Evolutionary conservation across 2,797 vertebrate genomes (phyloP).

Genomic region (Bufotes viridis): DNA sequence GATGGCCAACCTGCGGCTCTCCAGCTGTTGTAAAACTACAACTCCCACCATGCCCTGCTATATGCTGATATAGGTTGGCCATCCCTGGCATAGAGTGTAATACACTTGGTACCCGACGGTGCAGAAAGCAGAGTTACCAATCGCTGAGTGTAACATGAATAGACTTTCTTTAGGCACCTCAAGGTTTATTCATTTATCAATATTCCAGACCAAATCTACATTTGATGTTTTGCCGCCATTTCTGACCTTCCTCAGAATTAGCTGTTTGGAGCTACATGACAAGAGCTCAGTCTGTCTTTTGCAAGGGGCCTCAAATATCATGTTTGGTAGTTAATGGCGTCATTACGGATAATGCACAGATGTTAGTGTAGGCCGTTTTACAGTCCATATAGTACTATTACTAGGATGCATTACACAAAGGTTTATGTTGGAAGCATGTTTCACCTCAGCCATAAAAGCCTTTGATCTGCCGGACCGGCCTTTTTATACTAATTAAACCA

Average conservation of each 20-base stretch:
- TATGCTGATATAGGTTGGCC: too few species aligned
- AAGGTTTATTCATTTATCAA: too few species aligned
- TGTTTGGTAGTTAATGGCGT: not conserved
- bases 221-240: not conserved
- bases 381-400: not conserved
- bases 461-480: slow-evolving; percentile 14
- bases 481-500: slow-evolving; percentile 6
- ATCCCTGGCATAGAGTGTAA: too few species aligned
- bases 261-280: not conserved
- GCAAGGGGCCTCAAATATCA: not conserved
- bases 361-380: not conserved
- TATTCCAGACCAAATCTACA: not conserved
- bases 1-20: too few species aligned
- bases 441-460: not conserved
- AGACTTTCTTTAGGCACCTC: too few species aligned
- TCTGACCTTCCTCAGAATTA: not conserved
- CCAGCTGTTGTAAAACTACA: too few species aligned
- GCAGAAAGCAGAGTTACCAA: too few species aligned
- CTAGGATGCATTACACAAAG: not conserved
- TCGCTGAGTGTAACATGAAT: too few species aligned
- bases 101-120: too few species aligned
- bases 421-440: not conserved
- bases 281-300: not conserved
- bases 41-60: too few species aligned
- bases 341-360: slow-evolving; percentile 29